Percentiles rank a stretch among this genome's conserved stretches.
These are phyloP conservation scores for Caenorhabditis sp. DNA, from an alignment of 2,888 invertebrate species.

Conservation along the genomic window DNA sequence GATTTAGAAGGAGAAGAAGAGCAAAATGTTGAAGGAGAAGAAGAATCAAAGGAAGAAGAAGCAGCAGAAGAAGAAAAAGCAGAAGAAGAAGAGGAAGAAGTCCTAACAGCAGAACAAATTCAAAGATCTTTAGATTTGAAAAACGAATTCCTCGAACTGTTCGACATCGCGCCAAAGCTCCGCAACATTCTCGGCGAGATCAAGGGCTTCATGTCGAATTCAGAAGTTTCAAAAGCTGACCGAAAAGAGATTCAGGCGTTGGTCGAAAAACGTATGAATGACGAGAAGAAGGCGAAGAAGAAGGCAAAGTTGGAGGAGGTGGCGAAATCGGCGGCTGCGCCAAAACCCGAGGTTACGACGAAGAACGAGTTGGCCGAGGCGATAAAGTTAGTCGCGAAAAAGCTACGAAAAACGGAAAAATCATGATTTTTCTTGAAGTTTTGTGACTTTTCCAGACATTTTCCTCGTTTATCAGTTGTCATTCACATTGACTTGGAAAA, in stretches of 20 bases:
- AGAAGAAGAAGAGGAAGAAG: not conserved
- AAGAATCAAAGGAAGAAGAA: not conserved
- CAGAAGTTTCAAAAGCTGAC: slow-evolving; percentile 20
- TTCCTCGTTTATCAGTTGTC: too few species aligned
- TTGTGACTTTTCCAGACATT: too few species aligned
- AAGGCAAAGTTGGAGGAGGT: slow-evolving; percentile 8
- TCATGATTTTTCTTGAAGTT: too few species aligned
- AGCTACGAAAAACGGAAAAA: too few species aligned
- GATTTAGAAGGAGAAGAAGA: not conserved
- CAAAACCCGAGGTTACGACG: not conserved
- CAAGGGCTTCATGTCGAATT: slow-evolving; percentile 14
- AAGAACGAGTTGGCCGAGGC: slow-evolving; percentile 5
- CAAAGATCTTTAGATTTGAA: slow-evolving; percentile 17
- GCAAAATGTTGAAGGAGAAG: not conserved
- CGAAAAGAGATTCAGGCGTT: slow-evolving; percentile 16
- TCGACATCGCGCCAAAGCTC: slow-evolving; percentile 15
- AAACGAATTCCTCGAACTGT: slow-evolving; percentile 23
- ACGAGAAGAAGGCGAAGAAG: slow-evolving; percentile 24
- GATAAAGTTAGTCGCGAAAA: slow-evolving; percentile 14
- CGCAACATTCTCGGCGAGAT: slow-evolving; percentile 22
- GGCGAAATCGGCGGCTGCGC: not conserved
- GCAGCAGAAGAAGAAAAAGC: not conserved
- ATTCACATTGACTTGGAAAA: too few species aligned
- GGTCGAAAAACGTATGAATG: slow-evolving; percentile 9
- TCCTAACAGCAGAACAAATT: not conserved